phyloP scores from a whole-genome alignment of 2,113 vertebrate species.

The Ifrita kowaldi region DNA sequence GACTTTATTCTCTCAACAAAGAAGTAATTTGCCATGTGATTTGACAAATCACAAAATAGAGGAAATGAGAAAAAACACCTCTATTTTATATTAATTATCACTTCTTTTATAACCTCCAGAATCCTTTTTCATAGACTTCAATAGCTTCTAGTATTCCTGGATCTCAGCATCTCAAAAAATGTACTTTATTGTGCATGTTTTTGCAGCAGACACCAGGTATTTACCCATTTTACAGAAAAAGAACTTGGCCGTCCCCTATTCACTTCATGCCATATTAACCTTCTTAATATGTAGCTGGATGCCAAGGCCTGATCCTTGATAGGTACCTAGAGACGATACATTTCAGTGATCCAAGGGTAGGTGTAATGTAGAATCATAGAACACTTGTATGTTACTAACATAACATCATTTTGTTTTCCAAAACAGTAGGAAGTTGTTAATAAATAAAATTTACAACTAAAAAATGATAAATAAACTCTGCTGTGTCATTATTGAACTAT shows the following conservation, averaged over 20 bases:
- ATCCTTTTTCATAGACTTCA: neutral
- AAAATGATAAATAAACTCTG: neutral
- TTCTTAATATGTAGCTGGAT: neutral
- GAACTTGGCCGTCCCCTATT: neutral
- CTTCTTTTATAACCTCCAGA: neutral
- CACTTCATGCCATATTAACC: neutral
- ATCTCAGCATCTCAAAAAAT: neutral
- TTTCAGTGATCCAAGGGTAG: neutral
- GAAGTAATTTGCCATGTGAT: neutral
- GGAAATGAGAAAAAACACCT: neutral
- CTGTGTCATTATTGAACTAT: neutral
- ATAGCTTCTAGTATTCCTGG: neutral
- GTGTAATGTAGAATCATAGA: neutral
- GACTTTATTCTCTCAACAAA: neutral
- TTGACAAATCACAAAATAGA: neutral
- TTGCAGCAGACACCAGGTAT: neutral
- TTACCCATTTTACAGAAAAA: neutral
- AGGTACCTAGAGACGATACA: neutral
- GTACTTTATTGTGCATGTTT: neutral
- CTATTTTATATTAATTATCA: neutral
- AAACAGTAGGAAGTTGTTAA: neutral
- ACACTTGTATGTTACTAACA: neutral
- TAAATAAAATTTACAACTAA: neutral
- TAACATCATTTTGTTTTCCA: neutral
- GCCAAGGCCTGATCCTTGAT: neutral